Conservation (phyloP, 2,888 invertebrate genomes). For the Coenonympha glycerion region DNA sequence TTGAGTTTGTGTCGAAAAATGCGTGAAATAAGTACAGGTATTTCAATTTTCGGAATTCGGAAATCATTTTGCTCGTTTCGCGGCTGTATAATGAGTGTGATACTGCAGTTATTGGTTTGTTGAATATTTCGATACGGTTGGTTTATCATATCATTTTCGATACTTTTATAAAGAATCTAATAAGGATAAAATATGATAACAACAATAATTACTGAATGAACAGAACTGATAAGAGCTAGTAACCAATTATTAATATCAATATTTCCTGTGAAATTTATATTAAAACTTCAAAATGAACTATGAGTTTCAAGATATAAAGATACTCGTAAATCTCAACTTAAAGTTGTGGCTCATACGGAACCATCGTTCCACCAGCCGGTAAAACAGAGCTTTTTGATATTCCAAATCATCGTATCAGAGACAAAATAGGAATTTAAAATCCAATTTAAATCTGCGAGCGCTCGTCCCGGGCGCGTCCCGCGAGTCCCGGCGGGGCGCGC, state of each 20-base stretch:
- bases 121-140: not conserved
- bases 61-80: slow-evolving; percentile 56
- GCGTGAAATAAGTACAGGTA: slow-evolving; percentile 70
- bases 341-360: not conserved
- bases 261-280: too few relatives aligned
- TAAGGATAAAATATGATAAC: too few relatives aligned
- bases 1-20: slow-evolving; percentile 88
- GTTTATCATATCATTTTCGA: not conserved
- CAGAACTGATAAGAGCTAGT: too few relatives aligned
- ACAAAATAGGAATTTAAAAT: slow-evolving; percentile 38
- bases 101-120: not conserved
- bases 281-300: too few relatives aligned
- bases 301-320: not conserved
- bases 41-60: slow-evolving; percentile 86
- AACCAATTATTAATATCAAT: too few relatives aligned
- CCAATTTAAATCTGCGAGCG: slow-evolving; percentile 35
- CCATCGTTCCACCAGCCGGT: not conserved
- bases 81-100: not conserved
- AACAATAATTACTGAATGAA: too few relatives aligned
- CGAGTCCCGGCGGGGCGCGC: slow-evolving; percentile 18
- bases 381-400: slow-evolving; percentile 16
- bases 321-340: not conserved
- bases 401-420: slow-evolving; percentile 28
- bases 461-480: slow-evolving; percentile 26
- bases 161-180: not conserved